These are phyloP conservation scores for Ridgeia piscesae DNA, from an alignment of 1,140 invertebrate species.

Conservation along the genomic window DNA sequence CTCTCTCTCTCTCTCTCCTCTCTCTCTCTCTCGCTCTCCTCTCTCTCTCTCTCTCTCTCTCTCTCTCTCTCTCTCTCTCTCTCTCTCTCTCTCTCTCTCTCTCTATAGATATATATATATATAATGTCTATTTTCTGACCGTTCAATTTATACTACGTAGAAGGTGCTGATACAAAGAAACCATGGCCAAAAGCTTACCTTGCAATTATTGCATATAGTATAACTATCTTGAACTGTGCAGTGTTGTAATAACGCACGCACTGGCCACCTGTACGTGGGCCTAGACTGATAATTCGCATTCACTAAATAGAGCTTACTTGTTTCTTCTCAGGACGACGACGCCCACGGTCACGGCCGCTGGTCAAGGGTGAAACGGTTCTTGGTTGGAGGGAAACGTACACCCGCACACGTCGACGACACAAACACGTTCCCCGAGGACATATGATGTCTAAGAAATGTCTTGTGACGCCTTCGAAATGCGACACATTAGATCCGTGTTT, in stretches of 20 bases:
- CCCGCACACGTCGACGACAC: not conserved
- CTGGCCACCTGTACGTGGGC: no score
- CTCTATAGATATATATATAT: no score
- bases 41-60: no score
- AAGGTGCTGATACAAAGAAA: not conserved
- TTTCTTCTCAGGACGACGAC: not conserved
- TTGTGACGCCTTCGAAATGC: not conserved
- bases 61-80: no score
- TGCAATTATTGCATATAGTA: no score
- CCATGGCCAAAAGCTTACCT: no score
- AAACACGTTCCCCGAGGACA: not conserved
- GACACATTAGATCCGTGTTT: not conserved
- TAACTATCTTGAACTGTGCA: no score
- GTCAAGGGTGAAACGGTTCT: not conserved
- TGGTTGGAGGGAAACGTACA: not conserved
- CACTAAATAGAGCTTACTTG: not conserved
- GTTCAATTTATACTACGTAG: not conserved
- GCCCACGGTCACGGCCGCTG: not conserved
- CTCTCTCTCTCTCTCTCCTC: no score
- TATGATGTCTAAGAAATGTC: not conserved
- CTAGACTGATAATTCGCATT: not conserved
- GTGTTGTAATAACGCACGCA: no score
- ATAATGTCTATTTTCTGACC: not conserved
- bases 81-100: no score
- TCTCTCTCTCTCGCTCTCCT: no score